These are phyloP conservation scores for Darevskia nairensis DNA, from an alignment of 2,797 vertebrate species.

Conservation along the genomic window DNA sequence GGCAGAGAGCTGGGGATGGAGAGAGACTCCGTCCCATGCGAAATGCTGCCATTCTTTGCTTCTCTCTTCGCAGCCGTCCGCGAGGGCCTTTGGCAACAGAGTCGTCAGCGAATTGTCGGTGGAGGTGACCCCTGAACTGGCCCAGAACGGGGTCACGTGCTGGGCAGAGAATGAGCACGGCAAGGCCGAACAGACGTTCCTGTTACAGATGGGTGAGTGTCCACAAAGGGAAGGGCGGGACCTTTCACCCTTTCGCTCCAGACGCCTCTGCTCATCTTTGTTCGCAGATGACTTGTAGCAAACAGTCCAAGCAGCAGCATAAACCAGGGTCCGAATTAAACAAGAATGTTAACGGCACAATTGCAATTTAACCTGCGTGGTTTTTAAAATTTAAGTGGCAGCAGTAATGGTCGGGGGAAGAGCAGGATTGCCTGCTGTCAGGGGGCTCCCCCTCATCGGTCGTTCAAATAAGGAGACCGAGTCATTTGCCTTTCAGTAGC, in stretches of 20 bases:
- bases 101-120: background rate
- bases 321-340: too few species aligned
- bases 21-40: rapidly evolving
- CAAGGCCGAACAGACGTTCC: background rate
- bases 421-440: too few species aligned
- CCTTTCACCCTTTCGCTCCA: background rate
- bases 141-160: background rate
- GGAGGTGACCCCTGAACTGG: background rate
- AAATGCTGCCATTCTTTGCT: background rate
- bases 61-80: background rate
- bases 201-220: slow-evolving; percentile 1
- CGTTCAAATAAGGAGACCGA: too few species aligned
- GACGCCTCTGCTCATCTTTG: background rate
- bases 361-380: background rate
- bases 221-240: rapidly evolving
- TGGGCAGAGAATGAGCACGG: background rate
- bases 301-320: too few species aligned
- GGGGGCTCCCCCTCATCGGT: too few species aligned
- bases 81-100: background rate
- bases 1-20: too few species aligned
- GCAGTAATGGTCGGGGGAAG: background rate
- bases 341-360: background rate
- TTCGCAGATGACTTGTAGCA: background rate
- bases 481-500: too few species aligned
- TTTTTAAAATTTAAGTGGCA: background rate